A percentile compares a stretch with the other conserved stretches of the same genome.
Evolutionary conservation across 2,113 vertebrate genomes (phyloP).

Genomic region (Copsychus sechellarum): DNA sequence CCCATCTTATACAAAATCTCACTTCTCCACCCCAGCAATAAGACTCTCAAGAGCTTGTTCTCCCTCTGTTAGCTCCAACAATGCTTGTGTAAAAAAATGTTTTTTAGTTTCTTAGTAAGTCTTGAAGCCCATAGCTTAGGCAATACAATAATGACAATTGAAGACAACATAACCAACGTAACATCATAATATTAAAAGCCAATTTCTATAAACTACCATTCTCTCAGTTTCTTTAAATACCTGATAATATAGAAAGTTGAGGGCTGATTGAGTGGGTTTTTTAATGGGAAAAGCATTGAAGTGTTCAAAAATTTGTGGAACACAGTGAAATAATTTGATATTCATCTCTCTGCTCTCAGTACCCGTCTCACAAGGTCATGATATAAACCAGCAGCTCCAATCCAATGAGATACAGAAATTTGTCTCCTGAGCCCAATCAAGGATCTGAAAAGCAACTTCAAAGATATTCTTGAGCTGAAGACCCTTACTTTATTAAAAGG

Average conservation of each 20-base stretch:
- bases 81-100: not conserved
- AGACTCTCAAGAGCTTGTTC: not conserved
- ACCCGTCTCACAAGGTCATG: not conserved
- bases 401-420: not conserved
- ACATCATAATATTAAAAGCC: not conserved
- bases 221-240: not conserved
- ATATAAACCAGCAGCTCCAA: not conserved
- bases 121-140: not conserved
- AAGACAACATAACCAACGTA: not conserved
- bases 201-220: not conserved
- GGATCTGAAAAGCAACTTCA: slow-evolving; percentile 20
- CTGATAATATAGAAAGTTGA: not conserved
- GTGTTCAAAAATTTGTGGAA: not conserved
- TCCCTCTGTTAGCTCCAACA: not conserved
- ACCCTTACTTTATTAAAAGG: not conserved
- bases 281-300: not conserved
- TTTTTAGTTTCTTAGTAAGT: not conserved
- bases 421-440: slow-evolving; percentile 11
- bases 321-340: not conserved
- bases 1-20: not conserved
- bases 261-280: not conserved
- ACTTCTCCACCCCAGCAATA: not conserved
- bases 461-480: not conserved
- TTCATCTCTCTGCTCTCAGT: not conserved
- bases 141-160: not conserved